These are phyloP conservation scores for Scaptomyza tumidula DNA, from an alignment of 2,888 invertebrate genomes.

Conservation along the genomic window DNA sequence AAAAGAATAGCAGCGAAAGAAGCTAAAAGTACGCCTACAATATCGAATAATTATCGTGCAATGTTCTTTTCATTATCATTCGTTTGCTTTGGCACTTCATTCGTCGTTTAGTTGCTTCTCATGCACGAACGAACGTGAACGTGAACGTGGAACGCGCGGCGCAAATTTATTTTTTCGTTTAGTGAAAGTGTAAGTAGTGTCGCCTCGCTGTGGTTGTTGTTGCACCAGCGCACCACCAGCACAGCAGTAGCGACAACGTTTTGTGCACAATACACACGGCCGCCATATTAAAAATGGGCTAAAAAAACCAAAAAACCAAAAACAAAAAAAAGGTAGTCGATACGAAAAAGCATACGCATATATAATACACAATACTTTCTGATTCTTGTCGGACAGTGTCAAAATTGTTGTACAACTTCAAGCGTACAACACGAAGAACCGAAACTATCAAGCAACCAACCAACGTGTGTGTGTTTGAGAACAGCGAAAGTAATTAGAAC, in stretches of 20 bases:
- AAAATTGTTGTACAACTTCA: slow-evolving; percentile 39
- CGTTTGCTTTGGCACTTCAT: slow-evolving; percentile 53
- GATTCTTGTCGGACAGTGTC: slow-evolving; percentile 31
- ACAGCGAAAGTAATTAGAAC: slow-evolving; percentile 67
- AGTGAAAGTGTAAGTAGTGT: slow-evolving; percentile 72
- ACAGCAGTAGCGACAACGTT: slow-evolving; percentile 52
- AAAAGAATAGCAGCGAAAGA: slow-evolving; percentile 41
- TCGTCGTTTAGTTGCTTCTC: slow-evolving; percentile 61
- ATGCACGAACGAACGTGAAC: slow-evolving; percentile 63
- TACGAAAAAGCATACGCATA: slow-evolving; percentile 35
- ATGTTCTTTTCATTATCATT: slow-evolving; percentile 61
- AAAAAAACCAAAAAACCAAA: too few species aligned
- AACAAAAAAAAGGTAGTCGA: slow-evolving; percentile 58
- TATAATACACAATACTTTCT: slow-evolving; percentile 47
- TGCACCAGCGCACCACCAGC: slow-evolving; percentile 42
- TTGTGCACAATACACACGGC: slow-evolving; percentile 66
- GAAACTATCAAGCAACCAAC: slow-evolving; percentile 29
- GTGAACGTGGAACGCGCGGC: slow-evolving; percentile 67
- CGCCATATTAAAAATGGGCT: slow-evolving; percentile 67
- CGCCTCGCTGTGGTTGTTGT: slow-evolving; percentile 51
- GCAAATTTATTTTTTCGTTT: slow-evolving; percentile 70
- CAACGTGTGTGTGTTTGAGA: slow-evolving; percentile 35
- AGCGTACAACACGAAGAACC: slow-evolving; percentile 19
- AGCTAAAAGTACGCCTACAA: slow-evolving; percentile 56
- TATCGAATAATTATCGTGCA: slow-evolving; percentile 64